Conservation (phyloP, 2,888 invertebrate species). For the Polyommatus icarus region DNA sequence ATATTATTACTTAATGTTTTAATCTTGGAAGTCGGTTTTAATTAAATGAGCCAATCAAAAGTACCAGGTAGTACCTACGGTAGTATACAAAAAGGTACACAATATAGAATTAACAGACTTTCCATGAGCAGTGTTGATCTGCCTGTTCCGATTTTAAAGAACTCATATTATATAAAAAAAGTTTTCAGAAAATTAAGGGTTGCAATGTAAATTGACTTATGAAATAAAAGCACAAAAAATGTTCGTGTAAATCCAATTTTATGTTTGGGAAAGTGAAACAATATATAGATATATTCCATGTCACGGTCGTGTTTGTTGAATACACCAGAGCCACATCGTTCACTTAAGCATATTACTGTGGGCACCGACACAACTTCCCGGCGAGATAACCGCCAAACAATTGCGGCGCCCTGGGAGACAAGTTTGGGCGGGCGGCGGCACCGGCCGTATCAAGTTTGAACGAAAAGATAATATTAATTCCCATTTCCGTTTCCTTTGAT, state of each 20-base stretch:
- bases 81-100: too few relatives aligned
- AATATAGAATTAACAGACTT: too few relatives aligned
- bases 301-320: constrained; percentile 49
- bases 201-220: background rate
- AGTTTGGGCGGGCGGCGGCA: constrained; percentile 54
- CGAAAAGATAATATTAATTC: background rate
- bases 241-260: background rate
- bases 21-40: too few relatives aligned
- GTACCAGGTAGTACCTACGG: too few relatives aligned
- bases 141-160: too few relatives aligned
- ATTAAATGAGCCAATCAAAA: too few relatives aligned
- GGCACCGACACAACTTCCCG: constrained; percentile 60
- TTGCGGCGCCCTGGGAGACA: constrained; percentile 64
- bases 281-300: constrained; percentile 27
- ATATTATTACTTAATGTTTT: too few relatives aligned
- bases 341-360: constrained; percentile 75
- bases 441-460: constrained; percentile 37
- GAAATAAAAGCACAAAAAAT: background rate
- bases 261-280: constrained; percentile 29
- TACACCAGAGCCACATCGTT: constrained; percentile 74
- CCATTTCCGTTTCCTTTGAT: background rate
- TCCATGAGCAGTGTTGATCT: too few relatives aligned
- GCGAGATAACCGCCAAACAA: constrained; percentile 68
- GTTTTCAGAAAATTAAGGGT: too few relatives aligned
- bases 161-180: too few relatives aligned